Base-by-base conservation (phyloP, 2,113 vertebrate species). In the cattle (Bos taurus) region DNA sequence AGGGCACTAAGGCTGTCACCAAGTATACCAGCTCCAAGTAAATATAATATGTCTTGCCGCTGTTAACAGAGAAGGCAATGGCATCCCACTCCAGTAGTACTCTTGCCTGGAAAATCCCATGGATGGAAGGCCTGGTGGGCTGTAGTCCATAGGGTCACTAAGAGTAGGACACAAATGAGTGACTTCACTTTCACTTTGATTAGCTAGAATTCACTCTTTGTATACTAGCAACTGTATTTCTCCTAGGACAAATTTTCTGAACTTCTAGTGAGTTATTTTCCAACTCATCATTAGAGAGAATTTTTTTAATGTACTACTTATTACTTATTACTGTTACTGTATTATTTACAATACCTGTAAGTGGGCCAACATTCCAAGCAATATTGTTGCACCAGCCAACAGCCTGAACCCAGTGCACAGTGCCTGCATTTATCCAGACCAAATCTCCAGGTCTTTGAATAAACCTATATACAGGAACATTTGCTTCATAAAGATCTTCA, bases 311-410 rank as follows among this genome's bases (percentile, higher is more conserved):
- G 2, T 74, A 33, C 74, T 90, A 60, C 43, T 71, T 71, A 71
- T 36, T 90, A 60, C 43, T 71, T 71, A 71, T 36, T 21, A 71
- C 6, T 56, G 6, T 52, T 52, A 98, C 99, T 99, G 98, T 99
- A 99, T 98, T 99, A 98, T 96, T 97, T 91, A 11, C 87, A 90
- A 33, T 97, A 99, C 99, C 99, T 97, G 99, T 99, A 94, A 99
- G 99, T 91, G 99, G 99, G 91, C 99, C 99, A 60, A 99, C 99
- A 94, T 99, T 99, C 99, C 99, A 99, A 0, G 99, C 99, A 57
- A 99, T 99, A 98, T 99, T 99, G 99, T 99, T 99, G 99, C 99
- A 99, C 99, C 99, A 99, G 91, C 99, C 99, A 43, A 99, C 99
- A 94, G 99, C 99, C 98, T 99, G 99, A 98, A 99, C 99, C 99